Base-by-base conservation (phyloP, 1,140 invertebrate species). In the Conopomorpha cramerella region DNA sequence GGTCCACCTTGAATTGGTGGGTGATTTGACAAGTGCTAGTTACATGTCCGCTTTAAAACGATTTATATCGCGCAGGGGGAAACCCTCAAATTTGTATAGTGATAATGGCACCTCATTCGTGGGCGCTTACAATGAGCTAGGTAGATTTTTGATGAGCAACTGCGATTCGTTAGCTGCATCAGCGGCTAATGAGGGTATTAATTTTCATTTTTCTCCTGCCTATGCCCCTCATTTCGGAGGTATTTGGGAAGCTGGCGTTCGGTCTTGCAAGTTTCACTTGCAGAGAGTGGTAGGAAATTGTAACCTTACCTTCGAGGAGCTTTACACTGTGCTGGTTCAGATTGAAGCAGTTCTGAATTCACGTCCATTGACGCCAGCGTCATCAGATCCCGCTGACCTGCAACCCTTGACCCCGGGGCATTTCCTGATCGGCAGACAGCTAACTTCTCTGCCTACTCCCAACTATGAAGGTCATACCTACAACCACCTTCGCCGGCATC, bases 371-470 rank as follows among this genome's bases (percentile, higher is more conserved):
- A 38, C 45, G 19, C 43, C 48, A 1, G 11, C 59, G 46, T 13
- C 56, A 61, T 16, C 47, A 49, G 8, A 59, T 66, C 36, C 64
- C 70, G 34, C 30, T 68, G 3, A 54, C 59, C 7, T 53, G 55
- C n/a, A n/a, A n/a, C n/a, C n/a, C n/a, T n/a, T n/a, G n/a, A n/a
- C n/a, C n/a, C n/a, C n/a, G n/a, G n/a, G n/a, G n/a, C n/a, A n/a
- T n/a, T n/a, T n/a, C n/a, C n/a, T n/a, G n/a, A n/a, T n/a, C n/a
- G n/a, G n/a, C 32, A 34, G 50, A 32, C 38, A 55, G 43, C 27
- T 68, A 49, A 48, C 44, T 25, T 36, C 55, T 36, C 13, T 45
- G 8, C 42, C 39, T 8, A 3, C 1, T 16, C 14, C 2, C 7
- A 23, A 27, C 16, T 16, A 25, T 41, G 62, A 53, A 62, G 13